phyloP scores from a whole-genome alignment of 92 coral and sea anemone species.

The Phenganax marumi region DNA sequence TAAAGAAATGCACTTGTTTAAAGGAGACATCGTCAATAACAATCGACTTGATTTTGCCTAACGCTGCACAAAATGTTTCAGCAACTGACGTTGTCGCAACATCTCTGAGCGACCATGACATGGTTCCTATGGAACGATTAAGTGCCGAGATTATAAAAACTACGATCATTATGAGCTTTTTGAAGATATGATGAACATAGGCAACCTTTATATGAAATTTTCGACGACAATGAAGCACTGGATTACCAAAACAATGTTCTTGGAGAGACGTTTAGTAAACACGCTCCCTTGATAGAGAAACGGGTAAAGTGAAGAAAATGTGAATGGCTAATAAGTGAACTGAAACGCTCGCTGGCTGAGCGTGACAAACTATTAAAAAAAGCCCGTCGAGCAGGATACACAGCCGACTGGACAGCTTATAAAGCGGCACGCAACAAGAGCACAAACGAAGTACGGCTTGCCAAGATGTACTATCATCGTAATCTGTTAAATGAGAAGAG shows the following conservation, averaged over 20 bases:
- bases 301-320: slow-evolving; percentile 26
- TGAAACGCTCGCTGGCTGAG: slow-evolving; percentile 44
- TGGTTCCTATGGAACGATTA: not conserved
- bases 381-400: slow-evolving; percentile 34
- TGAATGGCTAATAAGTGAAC: slow-evolving; percentile 39
- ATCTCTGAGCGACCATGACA: slow-evolving; percentile 8
- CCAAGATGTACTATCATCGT: slow-evolving; percentile 17
- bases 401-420: slow-evolving; percentile 45
- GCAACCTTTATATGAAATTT: slow-evolving; percentile 4
- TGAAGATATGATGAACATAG: not conserved
- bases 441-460: slow-evolving; percentile 38
- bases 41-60: slow-evolving; percentile 11
- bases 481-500: too few relatives aligned
- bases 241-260: slow-evolving; percentile 6
- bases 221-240: slow-evolving; percentile 1
- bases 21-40: slow-evolving; percentile 4
- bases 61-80: not conserved
- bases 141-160: slow-evolving; percentile 13
- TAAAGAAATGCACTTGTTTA: slow-evolving; percentile 3
- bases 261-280: not conserved
- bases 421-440: slow-evolving; percentile 44
- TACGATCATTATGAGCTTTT: not conserved
- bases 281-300: slow-evolving; percentile 20
- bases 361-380: slow-evolving; percentile 33
- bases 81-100: slow-evolving; percentile 1